Evolutionary conservation across 2,888 invertebrate genomes (phyloP), one percentile per base, ranked within the genome.

Genomic region (Tinea trinotella): DNA sequence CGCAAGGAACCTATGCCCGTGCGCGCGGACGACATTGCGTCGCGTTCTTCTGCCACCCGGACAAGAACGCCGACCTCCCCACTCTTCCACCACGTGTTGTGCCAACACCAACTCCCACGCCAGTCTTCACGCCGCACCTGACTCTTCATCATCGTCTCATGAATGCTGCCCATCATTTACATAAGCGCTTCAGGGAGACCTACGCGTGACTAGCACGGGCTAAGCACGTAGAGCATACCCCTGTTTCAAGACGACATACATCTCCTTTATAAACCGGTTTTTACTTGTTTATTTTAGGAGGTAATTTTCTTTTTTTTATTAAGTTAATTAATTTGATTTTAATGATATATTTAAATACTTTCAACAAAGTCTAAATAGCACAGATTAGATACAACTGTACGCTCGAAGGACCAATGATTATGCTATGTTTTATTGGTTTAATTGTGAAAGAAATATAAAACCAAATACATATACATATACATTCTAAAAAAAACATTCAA

Each of bases 41-140:
- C 59, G 92, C 91, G 20, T 92, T 90, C 81, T 93, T 93, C 82
- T 91, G 92, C 62, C 92, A 92, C 76, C 93, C 93, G 1, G 92
- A 92, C 78, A 76, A 80, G 60, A 82, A 84, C 58, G 86, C 87
- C 4, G 64, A 68, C 44, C 73, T 90, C 55, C 84, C 87, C 18
- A 76, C 87, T 9, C 68, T 90, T 56, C 85, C 87, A 2, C 74
- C 75, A 15, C 84, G 79, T 58, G 71, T 74, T 17, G 64, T 70
- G 3, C 80, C 83, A 56, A 65, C 76, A 4, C 82, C 57, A 65
- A 77, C 24, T 74, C 85, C 3, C 83, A 82, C 58, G 70, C 70
- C 57, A 55, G 68, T 66, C 64, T 78, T 78, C 60, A 83, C 77
- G 57, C 67, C 79, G 34, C 84, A 79, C 65, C 65, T 78, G 57